Percentiles rank a stretch among this genome's conserved stretches.
These are phyloP conservation scores for Chromis chromis DNA, from an alignment of 2,797 vertebrate genomes.

Conservation along the genomic window DNA sequence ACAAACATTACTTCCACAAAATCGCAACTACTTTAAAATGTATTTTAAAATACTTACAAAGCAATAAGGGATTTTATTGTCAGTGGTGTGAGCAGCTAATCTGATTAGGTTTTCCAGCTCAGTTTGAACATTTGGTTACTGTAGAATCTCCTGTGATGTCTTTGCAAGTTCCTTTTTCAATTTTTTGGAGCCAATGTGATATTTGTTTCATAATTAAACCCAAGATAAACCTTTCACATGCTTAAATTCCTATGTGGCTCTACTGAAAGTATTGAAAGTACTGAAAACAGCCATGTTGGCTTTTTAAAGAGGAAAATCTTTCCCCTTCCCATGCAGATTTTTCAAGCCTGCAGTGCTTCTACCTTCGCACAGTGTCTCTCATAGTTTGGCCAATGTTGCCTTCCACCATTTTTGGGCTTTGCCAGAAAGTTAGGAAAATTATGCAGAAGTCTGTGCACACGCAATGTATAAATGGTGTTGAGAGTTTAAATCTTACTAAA, in stretches of 20 bases:
- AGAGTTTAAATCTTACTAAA: constrained; percentile 56
- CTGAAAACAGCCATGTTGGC: not conserved
- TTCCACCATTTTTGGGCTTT: constrained; percentile 33
- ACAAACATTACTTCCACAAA: no score
- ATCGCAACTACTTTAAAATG: no score
- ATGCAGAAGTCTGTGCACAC: constrained; percentile 5
- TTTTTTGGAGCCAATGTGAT: constrained; percentile 1
- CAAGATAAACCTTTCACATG: constrained; percentile 5
- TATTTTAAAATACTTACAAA: no score
- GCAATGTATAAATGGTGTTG: constrained; percentile 25
- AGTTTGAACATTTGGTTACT: not conserved
- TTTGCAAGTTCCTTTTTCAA: not conserved
- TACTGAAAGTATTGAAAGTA: no score
- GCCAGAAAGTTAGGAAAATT: constrained; percentile 38
- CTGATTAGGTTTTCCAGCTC: not conserved
- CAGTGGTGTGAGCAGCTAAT: not conserved
- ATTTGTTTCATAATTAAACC: constrained; percentile 5
- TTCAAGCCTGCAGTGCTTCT: constrained; percentile 15
- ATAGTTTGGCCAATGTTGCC: constrained; percentile 4
- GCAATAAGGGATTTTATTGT: no score
- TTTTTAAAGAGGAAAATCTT: constrained; percentile 6
- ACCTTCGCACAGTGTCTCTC: constrained; percentile 3
- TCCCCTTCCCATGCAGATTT: constrained; percentile 6
- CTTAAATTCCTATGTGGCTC: not conserved
- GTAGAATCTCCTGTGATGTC: not conserved